Evolutionary conservation across 2,888 invertebrate genomes (phyloP), one percentile per base, ranked within the genome.

Genomic region (Cancer borealis): DNA sequence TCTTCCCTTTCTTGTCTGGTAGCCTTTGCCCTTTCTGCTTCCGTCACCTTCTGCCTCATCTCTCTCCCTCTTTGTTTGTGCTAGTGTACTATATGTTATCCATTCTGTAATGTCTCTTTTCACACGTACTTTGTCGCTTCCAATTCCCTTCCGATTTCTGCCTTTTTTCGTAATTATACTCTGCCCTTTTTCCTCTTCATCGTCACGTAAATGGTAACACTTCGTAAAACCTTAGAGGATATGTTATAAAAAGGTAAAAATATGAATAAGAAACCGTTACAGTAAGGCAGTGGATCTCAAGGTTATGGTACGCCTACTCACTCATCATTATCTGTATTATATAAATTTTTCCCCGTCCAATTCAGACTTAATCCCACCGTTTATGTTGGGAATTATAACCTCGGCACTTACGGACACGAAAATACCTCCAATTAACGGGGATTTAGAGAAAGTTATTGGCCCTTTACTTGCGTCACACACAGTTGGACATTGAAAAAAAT

Each of bases 371-470:
- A 79, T 79, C 79, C 30, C 79, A 12, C 79, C 79, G 30, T 30
- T 79, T 79, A 30, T 30, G 79, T 30, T 30, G 79, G 79, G 79
- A 79, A 79, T 79, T 79, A 79, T 79, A 79, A 79, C 79, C 79
- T 79, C 79, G 79, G 30, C 79, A 79, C 79, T 79, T 79, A 79
- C 79, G 30, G 79, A 79, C 79, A 14, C 30, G 26, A 79, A 79
- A 79, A 79, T 79, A 79, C 30, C 79, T 79, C 79, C 79, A 79
- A 79, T 79, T 79, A 79, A 30, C 79, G 30, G 30, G 79, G 79
- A 79, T 30, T 79, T 79, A 79, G 79, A 79, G 66, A 79, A 26
- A 79, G 30, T 79, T 79, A 79, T 79, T 79, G 79, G 0, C 79
- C 79, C 73, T 73, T 73, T 73, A 73, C 21, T 30, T 79, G 79